Conservation (phyloP, 2,113 vertebrate species). For the Myodes glareolus region DNA sequence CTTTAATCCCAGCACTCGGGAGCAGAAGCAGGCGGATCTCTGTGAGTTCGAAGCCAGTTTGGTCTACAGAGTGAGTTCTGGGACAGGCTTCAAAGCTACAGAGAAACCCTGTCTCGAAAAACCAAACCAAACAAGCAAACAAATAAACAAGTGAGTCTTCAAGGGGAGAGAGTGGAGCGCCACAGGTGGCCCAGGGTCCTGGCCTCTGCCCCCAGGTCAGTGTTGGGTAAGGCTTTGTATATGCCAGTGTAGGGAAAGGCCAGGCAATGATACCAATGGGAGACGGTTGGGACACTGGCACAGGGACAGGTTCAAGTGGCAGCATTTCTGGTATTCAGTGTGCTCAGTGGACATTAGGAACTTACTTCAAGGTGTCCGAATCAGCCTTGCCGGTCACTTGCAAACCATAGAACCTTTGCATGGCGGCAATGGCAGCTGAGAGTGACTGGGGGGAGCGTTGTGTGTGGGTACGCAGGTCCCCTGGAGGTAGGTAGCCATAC, state of each 20-base stretch:
- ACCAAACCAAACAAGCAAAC: too few relatives aligned
- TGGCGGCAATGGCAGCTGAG: conserved; percentile 88
- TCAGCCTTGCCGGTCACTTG: conserved; percentile 90
- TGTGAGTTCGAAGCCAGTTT: too few relatives aligned
- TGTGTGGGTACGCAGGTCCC: conserved; percentile 92
- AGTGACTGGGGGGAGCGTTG: conserved; percentile 92
- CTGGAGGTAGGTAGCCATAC: conserved; percentile 95
- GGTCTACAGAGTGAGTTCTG: too few relatives aligned
- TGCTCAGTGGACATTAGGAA: conserved; percentile 48
- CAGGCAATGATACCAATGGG: neutral
- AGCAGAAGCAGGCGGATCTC: too few relatives aligned
- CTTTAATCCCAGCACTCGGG: too few relatives aligned
- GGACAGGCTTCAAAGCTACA: too few relatives aligned
- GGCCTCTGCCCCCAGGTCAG: neutral
- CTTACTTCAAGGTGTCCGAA: conserved; percentile 89
- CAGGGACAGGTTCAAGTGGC: neutral
- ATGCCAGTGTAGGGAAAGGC: neutral
- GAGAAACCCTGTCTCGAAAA: too few relatives aligned
- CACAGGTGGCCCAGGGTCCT: neutral
- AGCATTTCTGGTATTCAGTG: neutral
- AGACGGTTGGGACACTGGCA: neutral
- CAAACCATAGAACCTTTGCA: conserved; percentile 95
- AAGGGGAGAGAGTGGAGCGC: too few relatives aligned
- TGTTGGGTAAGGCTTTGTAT: neutral
- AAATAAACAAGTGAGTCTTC: neutral